Evolutionary conservation across 2,113 vertebrate species (phyloP), one percentile per base, ranked within the genome.

Genomic region (Falcunculus frontatus): DNA sequence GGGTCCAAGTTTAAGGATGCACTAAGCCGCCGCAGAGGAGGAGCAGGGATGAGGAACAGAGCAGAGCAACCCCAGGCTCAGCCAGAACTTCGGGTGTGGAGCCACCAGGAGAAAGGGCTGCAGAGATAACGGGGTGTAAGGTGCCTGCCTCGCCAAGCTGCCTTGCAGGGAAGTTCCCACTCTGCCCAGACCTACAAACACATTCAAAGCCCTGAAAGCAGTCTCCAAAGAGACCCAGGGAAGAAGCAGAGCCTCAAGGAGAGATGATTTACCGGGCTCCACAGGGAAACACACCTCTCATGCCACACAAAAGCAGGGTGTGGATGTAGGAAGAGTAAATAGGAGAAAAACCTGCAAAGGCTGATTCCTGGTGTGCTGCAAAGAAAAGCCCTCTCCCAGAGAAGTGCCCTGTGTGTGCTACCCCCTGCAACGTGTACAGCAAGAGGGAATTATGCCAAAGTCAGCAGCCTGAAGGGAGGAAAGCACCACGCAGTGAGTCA

Each of bases 1-100:
- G 86, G 50, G 77, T 77, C 95, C 90, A 83, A 95, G 83, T 59
- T 29, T 17, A 37, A 63, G 95, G 93, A 88, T 88, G 76, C 63
- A 9, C 78, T 29, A 9, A 77, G 65, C 70, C 7, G 18, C 35
- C 27, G 29, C 2, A 82, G 67, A 82, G 63, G 80, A 95, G 81
- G 55, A 95, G 55, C 60, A 47, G 60, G 78, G 86, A 25, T 56
- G 74, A 82, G 87, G 62, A 56, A n/a, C 5, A 30, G 57, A 60
- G 50, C 55, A 32, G 62, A 44, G 49, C 46, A 33, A 55, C 25
- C 50, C 53, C n/a, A 11, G 57, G 23, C 78, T 50, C 56, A 49
- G 94, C 5, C 39, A 42, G 62, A 4, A 5, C 69, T 39, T 0
- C 0, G n/a, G 27, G 16, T 35, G 27, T 3, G 16, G 39, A 89